A percentile compares a stretch with the other conserved stretches of the same genome.
Evolutionary conservation across 2,888 invertebrate genomes (phyloP).

Genomic region (Digitonthophagus gazella): DNA sequence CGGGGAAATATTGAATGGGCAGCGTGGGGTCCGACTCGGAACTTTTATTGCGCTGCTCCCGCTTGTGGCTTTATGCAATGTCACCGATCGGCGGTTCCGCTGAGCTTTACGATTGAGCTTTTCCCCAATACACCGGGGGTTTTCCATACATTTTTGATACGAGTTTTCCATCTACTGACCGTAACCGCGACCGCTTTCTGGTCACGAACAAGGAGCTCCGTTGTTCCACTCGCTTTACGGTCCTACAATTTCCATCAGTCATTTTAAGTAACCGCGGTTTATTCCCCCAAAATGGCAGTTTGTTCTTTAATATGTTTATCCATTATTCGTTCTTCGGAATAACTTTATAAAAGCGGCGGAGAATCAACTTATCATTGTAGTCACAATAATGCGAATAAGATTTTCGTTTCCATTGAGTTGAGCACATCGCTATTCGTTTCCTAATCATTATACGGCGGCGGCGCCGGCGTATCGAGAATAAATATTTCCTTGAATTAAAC

Average conservation of each 20-base stretch:
- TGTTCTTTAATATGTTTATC: not conserved
- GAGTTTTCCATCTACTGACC: not conserved
- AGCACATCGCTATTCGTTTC: not conserved
- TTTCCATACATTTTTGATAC: not conserved
- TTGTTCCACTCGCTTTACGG: not conserved
- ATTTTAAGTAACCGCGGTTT: not conserved
- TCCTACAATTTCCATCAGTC: not conserved
- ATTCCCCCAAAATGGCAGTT: not conserved
- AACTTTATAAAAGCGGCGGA: not conserved
- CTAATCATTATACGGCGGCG: not conserved
- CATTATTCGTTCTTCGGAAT: not conserved
- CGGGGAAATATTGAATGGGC: not conserved
- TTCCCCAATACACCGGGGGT: not conserved
- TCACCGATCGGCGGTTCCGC: not conserved
- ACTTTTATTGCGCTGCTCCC: not conserved
- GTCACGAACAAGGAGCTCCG: not conserved
- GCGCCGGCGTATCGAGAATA: not conserved
- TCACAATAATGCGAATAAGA: not conserved
- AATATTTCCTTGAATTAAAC: not conserved
- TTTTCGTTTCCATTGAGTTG: not conserved
- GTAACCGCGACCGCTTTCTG: not conserved
- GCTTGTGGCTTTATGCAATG: not conserved
- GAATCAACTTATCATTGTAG: not conserved
- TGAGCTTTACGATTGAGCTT: not conserved
- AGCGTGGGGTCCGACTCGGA: not conserved